A percentile compares a stretch with the other conserved stretches of the same genome.
phyloP scores from a whole-genome alignment of 1,140 invertebrate genomes.

The Cydia strobilella region DNA sequence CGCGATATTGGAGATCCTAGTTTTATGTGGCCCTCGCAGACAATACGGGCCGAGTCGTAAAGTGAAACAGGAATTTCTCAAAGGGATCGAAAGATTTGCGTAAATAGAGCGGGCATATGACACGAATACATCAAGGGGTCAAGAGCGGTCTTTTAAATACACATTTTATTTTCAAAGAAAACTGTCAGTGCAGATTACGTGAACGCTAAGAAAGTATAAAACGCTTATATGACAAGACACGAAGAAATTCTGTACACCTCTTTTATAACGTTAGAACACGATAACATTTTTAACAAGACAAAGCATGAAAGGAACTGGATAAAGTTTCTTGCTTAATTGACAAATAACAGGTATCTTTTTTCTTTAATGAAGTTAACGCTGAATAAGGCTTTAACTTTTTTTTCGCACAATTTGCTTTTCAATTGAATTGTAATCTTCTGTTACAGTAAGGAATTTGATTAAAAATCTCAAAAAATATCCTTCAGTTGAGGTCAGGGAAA shows the following conservation, averaged over 20 bases:
- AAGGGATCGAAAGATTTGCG: constrained; percentile 33
- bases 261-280: constrained; percentile 16
- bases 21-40: constrained; percentile 60
- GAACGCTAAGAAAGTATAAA: neutral
- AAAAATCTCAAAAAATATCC: neutral
- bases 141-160: neutral
- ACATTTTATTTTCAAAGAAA: neutral
- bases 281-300: constrained; percentile 19
- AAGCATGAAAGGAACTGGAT: constrained; percentile 4
- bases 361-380: neutral
- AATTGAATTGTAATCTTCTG: neutral
- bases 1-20: constrained; percentile 66
- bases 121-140: constrained; percentile 26
- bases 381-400: neutral
- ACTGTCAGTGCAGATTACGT: neutral
- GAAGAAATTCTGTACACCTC: neutral
- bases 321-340: constrained; percentile 18
- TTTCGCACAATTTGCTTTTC: neutral
- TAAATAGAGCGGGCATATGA: constrained; percentile 17
- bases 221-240: constrained; percentile 10
- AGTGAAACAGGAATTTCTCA: constrained; percentile 54
- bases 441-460: neutral
- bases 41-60: constrained; percentile 51
- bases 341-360: constrained; percentile 3
- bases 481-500: too few species aligned